Evolutionary conservation across 2,888 invertebrate genomes (phyloP).

Genomic region (Drosophila crucigera): DNA sequence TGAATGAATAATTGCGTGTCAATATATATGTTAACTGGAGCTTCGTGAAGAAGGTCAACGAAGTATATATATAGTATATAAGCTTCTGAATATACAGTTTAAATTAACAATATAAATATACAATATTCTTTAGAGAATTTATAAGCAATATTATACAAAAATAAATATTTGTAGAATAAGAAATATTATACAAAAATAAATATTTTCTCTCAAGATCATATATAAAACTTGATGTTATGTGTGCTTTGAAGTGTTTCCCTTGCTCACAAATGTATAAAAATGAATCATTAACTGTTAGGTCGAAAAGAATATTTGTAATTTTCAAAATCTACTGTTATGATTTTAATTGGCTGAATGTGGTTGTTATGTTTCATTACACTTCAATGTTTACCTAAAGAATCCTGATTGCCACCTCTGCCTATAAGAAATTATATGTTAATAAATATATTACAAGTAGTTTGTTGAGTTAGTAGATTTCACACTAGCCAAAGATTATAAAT

Average conservation of each 20-base stretch:
- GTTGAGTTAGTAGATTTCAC: slow-evolving; percentile 44
- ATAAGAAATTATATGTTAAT: slow-evolving; percentile 78
- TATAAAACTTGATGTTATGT: background rate
- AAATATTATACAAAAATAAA: slow-evolving; percentile 1
- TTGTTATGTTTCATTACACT: slow-evolving; percentile 7
- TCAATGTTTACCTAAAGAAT: slow-evolving; percentile 77
- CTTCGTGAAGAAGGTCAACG: slow-evolving; percentile 25
- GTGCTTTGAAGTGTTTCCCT: background rate
- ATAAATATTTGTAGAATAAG: background rate
- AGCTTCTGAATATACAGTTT: slow-evolving; percentile 1
- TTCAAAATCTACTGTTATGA: background rate
- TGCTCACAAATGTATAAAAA: background rate
- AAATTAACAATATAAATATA: background rate
- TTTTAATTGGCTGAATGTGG: slow-evolving; percentile 10
- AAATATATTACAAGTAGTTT: slow-evolving; percentile 33
- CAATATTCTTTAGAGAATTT: background rate
- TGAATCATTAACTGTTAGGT: background rate
- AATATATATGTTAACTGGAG: slow-evolving; percentile 2
- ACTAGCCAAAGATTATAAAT: slow-evolving; percentile 13
- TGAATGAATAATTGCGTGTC: slow-evolving; percentile 7
- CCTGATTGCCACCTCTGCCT: slow-evolving; percentile 73
- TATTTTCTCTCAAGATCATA: background rate
- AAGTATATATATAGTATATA: background rate
- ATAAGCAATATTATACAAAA: slow-evolving; percentile 11
- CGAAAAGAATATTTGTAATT: background rate